phyloP scores from a whole-genome alignment of 1,140 invertebrate species.

The Drosophila ananassae region DNA sequence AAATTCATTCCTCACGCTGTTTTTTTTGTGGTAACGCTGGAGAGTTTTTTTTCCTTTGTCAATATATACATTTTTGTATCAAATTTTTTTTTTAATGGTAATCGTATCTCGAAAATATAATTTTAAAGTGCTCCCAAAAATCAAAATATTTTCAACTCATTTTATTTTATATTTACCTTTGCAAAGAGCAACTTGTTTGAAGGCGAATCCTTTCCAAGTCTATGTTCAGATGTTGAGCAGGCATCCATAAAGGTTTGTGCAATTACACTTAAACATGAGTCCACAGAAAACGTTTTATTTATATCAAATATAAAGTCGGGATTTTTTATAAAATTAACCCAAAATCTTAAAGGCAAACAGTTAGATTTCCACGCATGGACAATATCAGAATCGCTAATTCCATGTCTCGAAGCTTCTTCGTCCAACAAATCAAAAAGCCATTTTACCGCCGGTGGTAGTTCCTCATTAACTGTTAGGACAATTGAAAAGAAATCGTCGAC shows the following conservation, averaged over 20 bases:
- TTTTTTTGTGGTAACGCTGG: no score
- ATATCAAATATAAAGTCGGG: constrained; percentile 98
- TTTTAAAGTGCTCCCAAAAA: no score
- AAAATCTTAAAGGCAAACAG: constrained; percentile 96
- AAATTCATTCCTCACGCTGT: no score
- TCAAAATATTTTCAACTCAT: no score
- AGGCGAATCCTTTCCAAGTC: constrained; percentile 96
- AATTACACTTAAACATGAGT: constrained; percentile 96
- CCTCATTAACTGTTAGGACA: constrained; percentile 94
- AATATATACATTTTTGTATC: no score
- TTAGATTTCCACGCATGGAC: constrained; percentile 99
- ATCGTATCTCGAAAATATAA: no score
- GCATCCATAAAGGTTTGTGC: constrained; percentile 98
- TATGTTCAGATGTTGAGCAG: constrained; percentile 94
- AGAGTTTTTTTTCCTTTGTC: no score
- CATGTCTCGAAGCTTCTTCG: constrained; percentile 93
- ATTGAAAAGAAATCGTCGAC: constrained; percentile 97
- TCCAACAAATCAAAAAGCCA: constrained; percentile 98
- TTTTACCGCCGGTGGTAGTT: constrained; percentile 95
- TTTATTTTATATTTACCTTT: constrained; percentile 86
- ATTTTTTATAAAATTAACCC: constrained; percentile 99
- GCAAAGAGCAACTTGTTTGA: constrained; percentile 97
- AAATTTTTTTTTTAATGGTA: no score
- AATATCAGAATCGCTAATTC: constrained; percentile 94
- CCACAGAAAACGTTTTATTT: constrained; percentile 95